phyloP scores from a whole-genome alignment of 2,113 vertebrate species.

The Sphyrna mokarran region DNA sequence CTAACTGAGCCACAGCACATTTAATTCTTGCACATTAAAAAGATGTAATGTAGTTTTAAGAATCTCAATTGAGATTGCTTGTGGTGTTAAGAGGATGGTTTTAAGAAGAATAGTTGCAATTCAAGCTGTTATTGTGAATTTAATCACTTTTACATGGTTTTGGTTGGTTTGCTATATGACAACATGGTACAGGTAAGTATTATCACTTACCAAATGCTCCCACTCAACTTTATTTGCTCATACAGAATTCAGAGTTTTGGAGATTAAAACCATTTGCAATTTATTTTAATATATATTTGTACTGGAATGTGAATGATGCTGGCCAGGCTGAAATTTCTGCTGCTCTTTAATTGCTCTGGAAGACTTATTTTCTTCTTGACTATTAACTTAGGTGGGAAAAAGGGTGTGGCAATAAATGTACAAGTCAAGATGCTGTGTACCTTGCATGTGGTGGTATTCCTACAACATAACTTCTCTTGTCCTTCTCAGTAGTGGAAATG shows the following conservation, averaged over 20 bases:
- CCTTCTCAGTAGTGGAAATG: background rate
- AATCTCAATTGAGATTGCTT: background rate
- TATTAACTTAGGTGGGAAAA: background rate
- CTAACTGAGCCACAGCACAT: background rate
- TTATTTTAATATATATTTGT: constrained; percentile 6
- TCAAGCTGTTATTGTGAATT: background rate
- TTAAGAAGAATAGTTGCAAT: background rate
- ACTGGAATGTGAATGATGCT: background rate
- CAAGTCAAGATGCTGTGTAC: background rate
- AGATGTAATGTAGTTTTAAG: background rate
- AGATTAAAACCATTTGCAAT: background rate
- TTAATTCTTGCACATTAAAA: background rate
- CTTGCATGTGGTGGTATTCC: background rate
- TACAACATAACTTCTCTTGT: background rate
- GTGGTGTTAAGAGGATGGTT: background rate
- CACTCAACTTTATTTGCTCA: background rate
- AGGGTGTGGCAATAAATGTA: background rate
- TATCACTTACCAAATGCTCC: background rate
- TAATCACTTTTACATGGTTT: background rate
- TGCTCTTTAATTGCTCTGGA: background rate
- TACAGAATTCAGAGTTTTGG: background rate
- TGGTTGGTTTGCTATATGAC: background rate
- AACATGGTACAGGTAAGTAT: background rate
- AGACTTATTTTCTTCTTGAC: background rate
- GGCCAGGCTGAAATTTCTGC: background rate